Conservation (phyloP, 2,113 vertebrate genomes). For the Python bivittatus region DNA sequence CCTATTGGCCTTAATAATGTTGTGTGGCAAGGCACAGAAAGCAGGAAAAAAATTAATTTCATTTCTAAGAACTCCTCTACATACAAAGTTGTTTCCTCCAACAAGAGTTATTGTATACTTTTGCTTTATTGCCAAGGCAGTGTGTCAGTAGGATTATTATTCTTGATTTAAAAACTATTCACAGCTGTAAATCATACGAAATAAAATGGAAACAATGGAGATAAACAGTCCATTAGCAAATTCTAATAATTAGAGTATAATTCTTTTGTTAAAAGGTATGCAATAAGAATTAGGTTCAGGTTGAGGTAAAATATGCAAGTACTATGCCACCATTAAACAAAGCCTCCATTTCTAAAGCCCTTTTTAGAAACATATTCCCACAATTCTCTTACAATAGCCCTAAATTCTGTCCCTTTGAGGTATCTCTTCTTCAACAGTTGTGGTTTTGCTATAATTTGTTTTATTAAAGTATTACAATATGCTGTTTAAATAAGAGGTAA, state of each 20-base stretch:
- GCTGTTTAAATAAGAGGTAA: background rate
- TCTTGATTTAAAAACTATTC: slow-evolving; percentile 3
- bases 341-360: background rate
- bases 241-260: background rate
- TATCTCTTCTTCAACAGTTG: background rate
- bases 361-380: background rate
- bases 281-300: background rate
- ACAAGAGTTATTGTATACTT: slow-evolving; percentile 36
- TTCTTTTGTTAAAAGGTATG: background rate
- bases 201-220: background rate
- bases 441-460: background rate
- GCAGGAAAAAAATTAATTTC: slow-evolving; percentile 18
- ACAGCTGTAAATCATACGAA: background rate
- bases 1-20: slow-evolving; percentile 21
- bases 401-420: background rate
- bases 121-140: slow-evolving; percentile 28
- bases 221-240: background rate
- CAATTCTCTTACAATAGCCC: background rate
- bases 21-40: slow-evolving; percentile 9
- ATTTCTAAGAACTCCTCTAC: slow-evolving; percentile 45
- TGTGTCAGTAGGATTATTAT: background rate
- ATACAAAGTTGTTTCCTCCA: slow-evolving; percentile 48
- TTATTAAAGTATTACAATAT: background rate
- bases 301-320: background rate
- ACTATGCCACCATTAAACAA: background rate